Conservation (phyloP, 2,888 invertebrate genomes). For the Lapara coniferarum region DNA sequence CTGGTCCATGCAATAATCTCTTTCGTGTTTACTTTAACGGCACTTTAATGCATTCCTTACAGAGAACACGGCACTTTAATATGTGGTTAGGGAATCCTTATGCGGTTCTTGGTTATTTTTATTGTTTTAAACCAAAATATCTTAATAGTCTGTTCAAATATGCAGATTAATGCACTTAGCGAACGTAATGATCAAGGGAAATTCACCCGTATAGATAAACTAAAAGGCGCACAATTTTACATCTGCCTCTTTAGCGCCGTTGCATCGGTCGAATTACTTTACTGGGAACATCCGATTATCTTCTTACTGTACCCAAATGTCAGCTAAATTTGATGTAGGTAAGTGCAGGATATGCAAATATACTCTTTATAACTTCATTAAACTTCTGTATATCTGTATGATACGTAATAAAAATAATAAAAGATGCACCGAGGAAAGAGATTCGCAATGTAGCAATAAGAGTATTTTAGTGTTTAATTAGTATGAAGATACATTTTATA, state of each 20-base stretch:
- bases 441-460: too few species aligned
- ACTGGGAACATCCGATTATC: neutral
- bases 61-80: conserved; percentile 1
- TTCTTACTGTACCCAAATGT: neutral
- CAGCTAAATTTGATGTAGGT: conserved; percentile 1
- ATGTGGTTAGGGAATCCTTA: conserved; percentile 7
- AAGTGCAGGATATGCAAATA: conserved; percentile 1
- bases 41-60: conserved; percentile 19
- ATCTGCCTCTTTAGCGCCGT: neutral
- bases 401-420: too few species aligned
- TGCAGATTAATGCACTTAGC: conserved; percentile 18
- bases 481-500: too few species aligned
- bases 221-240: neutral
- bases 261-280: neutral
- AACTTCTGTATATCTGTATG: too few species aligned
- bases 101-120: conserved; percentile 1
- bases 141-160: conserved; percentile 15
- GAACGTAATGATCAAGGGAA: neutral
- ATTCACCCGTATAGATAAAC: conserved; percentile 11
- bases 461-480: too few species aligned
- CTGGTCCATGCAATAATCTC: neutral
- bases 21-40: conserved; percentile 7
- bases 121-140: conserved; percentile 9
- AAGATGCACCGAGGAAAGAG: too few species aligned
- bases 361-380: conserved; percentile 5